Base-by-base conservation (phyloP, 2,113 vertebrate genomes). In the Callospermophilus lateralis region DNA sequence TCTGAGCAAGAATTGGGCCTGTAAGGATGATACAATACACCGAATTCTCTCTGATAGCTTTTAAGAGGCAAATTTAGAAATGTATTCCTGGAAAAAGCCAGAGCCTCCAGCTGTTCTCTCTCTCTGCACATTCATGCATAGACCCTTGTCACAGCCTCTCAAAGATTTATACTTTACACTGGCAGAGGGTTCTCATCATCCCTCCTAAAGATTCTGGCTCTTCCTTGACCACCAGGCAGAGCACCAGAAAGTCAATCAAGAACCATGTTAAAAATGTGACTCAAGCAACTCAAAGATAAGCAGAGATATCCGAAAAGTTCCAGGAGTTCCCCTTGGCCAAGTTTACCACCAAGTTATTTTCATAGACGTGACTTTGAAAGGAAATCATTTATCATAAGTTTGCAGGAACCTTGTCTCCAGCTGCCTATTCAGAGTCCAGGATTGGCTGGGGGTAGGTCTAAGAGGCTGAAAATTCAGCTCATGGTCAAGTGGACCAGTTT, bases 401-500 rank as follows among this genome's bases (percentile, higher is more conserved):
- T 94, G 42, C 70, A 80, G 84, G 93, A 95, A 95, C 13, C 94
- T 79, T 63, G 39, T 86, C 48, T 89, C 70, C 48, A 85, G 42
- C 42, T 67, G 84, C 88, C 42, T 13, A 0, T 83, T 58, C 39
- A 96, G 72, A 78, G 63, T 68, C 89, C n/a, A 79, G 48, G 20
- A 85, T 65, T 81, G 61, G 61, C n/a, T 85, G 55, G n/a, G 87
- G 55, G 39, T 58, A 39, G 10, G n/a, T 88, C 90, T 81, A 53
- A 34, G 19, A 90, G 45, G 58, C 19, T 76, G 37, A 77, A 89
- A 95, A 93, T 94, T 84, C 48, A 86, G 89, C 55, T 90, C 95
- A 67, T 67, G 81, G 92, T 95, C 96, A 96, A 97, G 48, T 84
- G 68, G 89, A 45, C 90, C 67, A 63, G 79, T 96, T 96, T 96